phyloP scores from a whole-genome alignment of 2,113 vertebrate species.

The Xiphophorus couchianus region DNA sequence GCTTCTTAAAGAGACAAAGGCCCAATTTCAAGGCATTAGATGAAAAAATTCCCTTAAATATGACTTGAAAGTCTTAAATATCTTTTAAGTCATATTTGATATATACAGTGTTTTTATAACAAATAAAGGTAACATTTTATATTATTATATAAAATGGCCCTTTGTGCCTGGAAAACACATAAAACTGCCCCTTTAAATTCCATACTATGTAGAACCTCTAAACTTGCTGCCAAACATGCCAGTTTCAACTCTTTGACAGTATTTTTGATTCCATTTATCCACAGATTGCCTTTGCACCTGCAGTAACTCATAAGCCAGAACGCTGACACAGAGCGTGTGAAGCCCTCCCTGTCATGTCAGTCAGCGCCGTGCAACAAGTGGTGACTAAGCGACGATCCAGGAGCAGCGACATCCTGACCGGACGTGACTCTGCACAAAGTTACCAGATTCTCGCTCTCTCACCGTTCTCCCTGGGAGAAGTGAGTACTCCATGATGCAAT shows the following conservation, averaged over 20 bases:
- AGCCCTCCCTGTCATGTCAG: conserved; percentile 4
- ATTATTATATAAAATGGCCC: no score
- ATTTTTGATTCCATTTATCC: background rate
- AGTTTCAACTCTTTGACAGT: background rate
- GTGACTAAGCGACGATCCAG: conserved; percentile 13
- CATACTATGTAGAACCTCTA: background rate
- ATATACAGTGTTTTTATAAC: no score
- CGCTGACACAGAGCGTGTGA: conserved; percentile 8
- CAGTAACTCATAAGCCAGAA: background rate
- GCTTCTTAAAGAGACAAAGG: no score
- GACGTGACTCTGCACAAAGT: conserved; percentile 34
- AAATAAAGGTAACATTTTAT: no score
- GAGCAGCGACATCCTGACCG: conserved; percentile 15
- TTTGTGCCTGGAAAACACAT: no score
- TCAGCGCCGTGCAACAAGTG: background rate
- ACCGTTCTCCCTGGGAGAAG: background rate
- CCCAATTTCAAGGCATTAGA: no score
- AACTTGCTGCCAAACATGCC: background rate
- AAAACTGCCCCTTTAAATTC: background rate
- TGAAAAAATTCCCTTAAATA: no score
- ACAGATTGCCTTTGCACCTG: background rate
- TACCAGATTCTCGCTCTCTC: conserved; percentile 14
- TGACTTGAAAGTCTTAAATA: no score
- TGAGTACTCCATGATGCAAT: conserved; percentile 11
- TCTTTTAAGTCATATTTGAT: no score